Evolutionary conservation across 2,113 vertebrate genomes (phyloP).

Genomic region (Steatornis caripensis): DNA sequence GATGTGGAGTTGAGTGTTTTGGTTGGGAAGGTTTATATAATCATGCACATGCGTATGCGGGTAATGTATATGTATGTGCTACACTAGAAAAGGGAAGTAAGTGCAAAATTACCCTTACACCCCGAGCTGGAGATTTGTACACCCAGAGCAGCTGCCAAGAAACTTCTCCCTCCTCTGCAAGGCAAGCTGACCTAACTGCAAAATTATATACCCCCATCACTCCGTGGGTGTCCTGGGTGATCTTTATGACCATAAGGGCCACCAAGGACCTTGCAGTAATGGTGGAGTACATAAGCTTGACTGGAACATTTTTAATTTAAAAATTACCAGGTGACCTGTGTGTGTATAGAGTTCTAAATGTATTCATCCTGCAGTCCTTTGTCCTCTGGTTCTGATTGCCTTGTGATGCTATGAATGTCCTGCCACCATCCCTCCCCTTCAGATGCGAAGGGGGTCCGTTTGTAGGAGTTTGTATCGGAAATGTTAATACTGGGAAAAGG

Average conservation of each 20-base stretch:
- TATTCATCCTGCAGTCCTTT: neutral
- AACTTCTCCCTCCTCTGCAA: neutral
- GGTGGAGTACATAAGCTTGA: neutral
- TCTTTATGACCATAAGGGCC: neutral
- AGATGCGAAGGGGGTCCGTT: neutral
- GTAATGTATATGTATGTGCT: neutral
- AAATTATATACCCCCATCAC: neutral
- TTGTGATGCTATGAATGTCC: neutral
- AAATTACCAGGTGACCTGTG: neutral
- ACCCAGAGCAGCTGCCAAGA: neutral
- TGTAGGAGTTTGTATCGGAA: neutral
- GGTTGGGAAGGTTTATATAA: constrained; percentile 3
- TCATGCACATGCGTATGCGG: neutral
- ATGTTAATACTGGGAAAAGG: neutral
- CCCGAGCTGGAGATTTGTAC: neutral
- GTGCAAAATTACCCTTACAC: neutral
- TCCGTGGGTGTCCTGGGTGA: neutral
- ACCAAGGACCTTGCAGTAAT: neutral
- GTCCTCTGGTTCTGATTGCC: neutral
- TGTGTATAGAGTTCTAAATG: neutral
- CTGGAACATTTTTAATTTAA: neutral
- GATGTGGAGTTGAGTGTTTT: neutral
- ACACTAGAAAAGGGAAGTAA: neutral
- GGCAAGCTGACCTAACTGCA: neutral
- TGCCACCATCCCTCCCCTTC: neutral